Evolutionary conservation across 2,113 vertebrate species (phyloP), one percentile per base, ranked within the genome.

Genomic region (Spea bombifrons): DNA sequence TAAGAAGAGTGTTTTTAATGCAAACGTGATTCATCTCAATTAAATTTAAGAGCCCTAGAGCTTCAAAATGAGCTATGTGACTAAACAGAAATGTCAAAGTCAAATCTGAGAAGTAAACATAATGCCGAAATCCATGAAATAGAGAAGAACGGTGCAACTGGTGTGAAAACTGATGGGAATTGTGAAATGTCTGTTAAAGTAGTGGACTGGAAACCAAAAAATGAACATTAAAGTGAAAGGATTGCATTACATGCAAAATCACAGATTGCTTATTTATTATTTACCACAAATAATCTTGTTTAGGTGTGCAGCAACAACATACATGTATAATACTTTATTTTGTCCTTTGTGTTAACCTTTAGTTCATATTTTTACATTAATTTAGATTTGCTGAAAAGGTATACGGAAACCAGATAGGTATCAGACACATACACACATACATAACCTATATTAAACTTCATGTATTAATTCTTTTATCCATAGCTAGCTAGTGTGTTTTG

Each of bases 31-130:
- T 70, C 66, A 63, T 61, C 68, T 55, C 45, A 77, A 77, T 77
- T 61, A 44, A 70, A 77, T 77, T 61, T 69, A 68, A 17, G 75
- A 15, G 53, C 45, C 49, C 66, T 69, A 76, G 46, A 16, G 66
- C 52, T 61, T 68, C 50, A 76, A 68, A 59, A 68, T 64, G 66
- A 76, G 69, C 65, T 13, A 64, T 59, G 52, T 68, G 75, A 76
- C 75, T 76, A 76, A 76, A 66, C 75, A 70, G 66, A 76, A 77
- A 77, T 77, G 66, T 63, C 66, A 70, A 70, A 63, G 43, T 16
- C 52, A 77, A 77, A 70, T 76, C 48, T 57, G n/a, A 67, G 43
- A 30, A 59, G 44, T 50, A 69, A 76, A 70, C 16, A 76, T 68
- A 68, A 68, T 68, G 66, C 52, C 17, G 3, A 61, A 61, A 53